A percentile compares a stretch with the other conserved stretches of the same genome.
Conservation (phyloP, 2,888 invertebrate genomes). For the Aquatica leii region DNA sequence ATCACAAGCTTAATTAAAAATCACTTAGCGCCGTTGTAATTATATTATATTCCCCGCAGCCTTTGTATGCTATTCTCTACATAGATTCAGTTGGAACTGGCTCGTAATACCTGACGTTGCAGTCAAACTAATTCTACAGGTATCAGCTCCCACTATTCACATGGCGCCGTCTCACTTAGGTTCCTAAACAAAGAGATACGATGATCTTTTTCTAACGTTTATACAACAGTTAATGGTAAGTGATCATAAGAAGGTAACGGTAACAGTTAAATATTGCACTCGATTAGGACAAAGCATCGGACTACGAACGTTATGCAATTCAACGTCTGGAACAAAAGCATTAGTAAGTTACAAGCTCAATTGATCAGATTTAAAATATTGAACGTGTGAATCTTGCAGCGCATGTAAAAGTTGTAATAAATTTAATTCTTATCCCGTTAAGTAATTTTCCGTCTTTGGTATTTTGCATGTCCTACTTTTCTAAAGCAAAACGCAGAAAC, state of each 20-base stretch:
- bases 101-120: slow-evolving; percentile 41
- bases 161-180: slow-evolving; percentile 39
- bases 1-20: too few relatives aligned
- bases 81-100: slow-evolving; percentile 32
- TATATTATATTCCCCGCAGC: not conserved
- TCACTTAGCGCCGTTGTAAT: not conserved
- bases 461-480: too few relatives aligned
- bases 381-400: too few relatives aligned
- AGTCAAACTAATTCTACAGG: slow-evolving; percentile 52
- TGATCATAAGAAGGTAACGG: slow-evolving; percentile 29
- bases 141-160: slow-evolving; percentile 47
- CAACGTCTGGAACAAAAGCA: slow-evolving; percentile 14
- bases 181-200: slow-evolving; percentile 20
- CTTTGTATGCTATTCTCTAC: slow-evolving; percentile 19
- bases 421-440: too few relatives aligned
- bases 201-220: slow-evolving; percentile 23
- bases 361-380: too few relatives aligned
- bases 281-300: slow-evolving; percentile 22
- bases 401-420: too few relatives aligned
- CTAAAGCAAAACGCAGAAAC: too few relatives aligned
- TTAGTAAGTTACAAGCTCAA: too few relatives aligned
- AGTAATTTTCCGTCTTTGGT: too few relatives aligned
- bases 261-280: slow-evolving; percentile 29
- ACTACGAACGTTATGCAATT: slow-evolving; percentile 27
- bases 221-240: slow-evolving; percentile 30